These are phyloP conservation scores for Oryzias celebensis DNA, from an alignment of 2,113 vertebrate species.

Conservation along the genomic window DNA sequence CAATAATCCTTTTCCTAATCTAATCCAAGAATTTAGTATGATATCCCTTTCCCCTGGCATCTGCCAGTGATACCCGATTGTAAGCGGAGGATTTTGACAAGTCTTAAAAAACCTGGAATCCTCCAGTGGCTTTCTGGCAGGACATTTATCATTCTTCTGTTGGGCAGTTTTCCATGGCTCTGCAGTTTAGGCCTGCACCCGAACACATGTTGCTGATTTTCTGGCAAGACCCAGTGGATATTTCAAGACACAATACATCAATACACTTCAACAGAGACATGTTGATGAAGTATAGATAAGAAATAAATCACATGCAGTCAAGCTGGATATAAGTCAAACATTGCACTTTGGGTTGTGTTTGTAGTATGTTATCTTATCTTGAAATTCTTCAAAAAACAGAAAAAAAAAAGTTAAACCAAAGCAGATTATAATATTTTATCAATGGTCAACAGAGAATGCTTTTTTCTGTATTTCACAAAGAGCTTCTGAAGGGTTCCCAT, in stretches of 20 bases:
- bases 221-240: conserved; percentile 31
- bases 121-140: conserved; percentile 26
- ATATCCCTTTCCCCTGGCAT: conserved; percentile 24
- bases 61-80: conserved; percentile 21
- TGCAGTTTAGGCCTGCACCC: conserved; percentile 15
- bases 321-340: conserved; percentile 6
- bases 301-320: conserved; percentile 14
- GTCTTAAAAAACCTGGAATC: conserved; percentile 28
- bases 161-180: conserved; percentile 15
- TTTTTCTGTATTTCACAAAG: too few species aligned
- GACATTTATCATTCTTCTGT: conserved; percentile 47
- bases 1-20: conserved; percentile 4
- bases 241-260: conserved; percentile 42
- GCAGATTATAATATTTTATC: too few species aligned
- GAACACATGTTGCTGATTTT: conserved; percentile 48
- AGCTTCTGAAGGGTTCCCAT: conserved; percentile 21
- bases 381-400: background rate
- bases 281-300: conserved; percentile 21
- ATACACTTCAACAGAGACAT: conserved; percentile 10
- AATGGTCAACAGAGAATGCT: too few species aligned
- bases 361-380: background rate
- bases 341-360: conserved; percentile 2
- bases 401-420: too few species aligned
- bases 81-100: conserved; percentile 33
- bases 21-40: background rate